Conservation (phyloP, 2,113 vertebrate genomes). For the Amblyopsis rosae region DNA sequence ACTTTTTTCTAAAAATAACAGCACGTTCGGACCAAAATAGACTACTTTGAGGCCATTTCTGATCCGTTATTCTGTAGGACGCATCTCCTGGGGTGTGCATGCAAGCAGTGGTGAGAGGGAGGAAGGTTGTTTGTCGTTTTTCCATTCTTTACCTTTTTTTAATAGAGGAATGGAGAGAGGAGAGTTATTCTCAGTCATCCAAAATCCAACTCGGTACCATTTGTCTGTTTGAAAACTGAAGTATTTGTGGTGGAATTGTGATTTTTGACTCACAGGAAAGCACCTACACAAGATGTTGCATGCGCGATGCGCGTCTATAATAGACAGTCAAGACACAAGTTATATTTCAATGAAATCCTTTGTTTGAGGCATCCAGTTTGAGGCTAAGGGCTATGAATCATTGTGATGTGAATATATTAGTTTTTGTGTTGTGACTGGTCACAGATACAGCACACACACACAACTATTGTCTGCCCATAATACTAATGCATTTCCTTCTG, state of each 20-base stretch:
- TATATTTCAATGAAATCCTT: slow-evolving; percentile 43
- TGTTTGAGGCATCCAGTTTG: slow-evolving; percentile 25
- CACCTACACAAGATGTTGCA: background rate
- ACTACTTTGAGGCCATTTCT: slow-evolving; percentile 69
- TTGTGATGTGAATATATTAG: slow-evolving; percentile 31
- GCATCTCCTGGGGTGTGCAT: slow-evolving; percentile 42
- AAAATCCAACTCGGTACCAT: slow-evolving; percentile 50
- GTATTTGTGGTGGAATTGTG: slow-evolving; percentile 4
- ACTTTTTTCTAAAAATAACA: slow-evolving; percentile 76
- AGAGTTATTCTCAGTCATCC: slow-evolving; percentile 32
- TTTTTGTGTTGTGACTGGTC: slow-evolving; percentile 18
- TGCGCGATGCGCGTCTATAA: slow-evolving; percentile 35
- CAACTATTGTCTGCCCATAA: background rate
- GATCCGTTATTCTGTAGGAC: slow-evolving; percentile 77
- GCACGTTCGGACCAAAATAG: slow-evolving; percentile 73
- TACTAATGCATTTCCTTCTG: no score
- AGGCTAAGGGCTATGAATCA: slow-evolving; percentile 41
- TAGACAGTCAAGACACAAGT: slow-evolving; percentile 38
- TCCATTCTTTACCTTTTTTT: slow-evolving; percentile 29
- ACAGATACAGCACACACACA: slow-evolving; percentile 1
- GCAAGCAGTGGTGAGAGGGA: slow-evolving; percentile 1
- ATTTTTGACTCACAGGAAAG: slow-evolving; percentile 30
- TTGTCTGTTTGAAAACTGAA: slow-evolving; percentile 31
- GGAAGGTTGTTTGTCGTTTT: slow-evolving; percentile 37
- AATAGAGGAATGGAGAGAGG: slow-evolving; percentile 41